Evolutionary conservation across 2,113 vertebrate species (phyloP), one percentile per base, ranked within the genome.

Genomic region (Oreocharis arfaki): DNA sequence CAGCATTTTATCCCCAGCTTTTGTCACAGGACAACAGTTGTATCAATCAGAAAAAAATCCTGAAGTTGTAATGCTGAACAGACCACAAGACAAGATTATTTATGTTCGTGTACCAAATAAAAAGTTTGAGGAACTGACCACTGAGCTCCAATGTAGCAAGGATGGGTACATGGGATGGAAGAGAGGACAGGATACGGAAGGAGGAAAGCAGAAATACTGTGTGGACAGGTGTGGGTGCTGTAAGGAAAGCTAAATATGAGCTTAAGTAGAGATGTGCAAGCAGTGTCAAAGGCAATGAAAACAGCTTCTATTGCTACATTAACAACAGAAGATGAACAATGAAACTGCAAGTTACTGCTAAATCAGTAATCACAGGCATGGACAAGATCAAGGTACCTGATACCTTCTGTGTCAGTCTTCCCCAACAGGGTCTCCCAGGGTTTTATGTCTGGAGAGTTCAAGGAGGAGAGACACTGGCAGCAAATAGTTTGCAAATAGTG

Each of bases 401-500:
- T 7, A n/a, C 22, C 6, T 17, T 14, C 37, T 28, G 17, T 49
- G 15, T 52, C 33, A 53, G 23, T 49, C 39, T 44, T 75, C 46
- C 44, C 13, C 63, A 80, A 6, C 4, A 49, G 57, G 30, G 35
- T 27, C 12, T 53, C 44, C n/a, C 28, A 77, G 28, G 26, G 10
- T 57, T 80, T 57, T 71, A 3, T 30, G 28, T 35, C 47, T 49
- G 61, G 16, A 53, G n/a, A 16, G n/a, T 13, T 80, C 46, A 57
- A 63, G 32, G 10, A 86, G 33, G 28, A 78, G 7, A 60, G 26
- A 50, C n/a, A 56, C 23, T 14, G 37, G 8, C 37, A 84, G 61
- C 32, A 39, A 33, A 71, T 0, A 35, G 20, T 12, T 47, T 35
- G 7, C 7, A 71, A 80, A 80, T 1, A 35, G 14, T 0, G 0